Percentiles rank a stretch among this genome's conserved stretches.
Evolutionary conservation across 2,113 vertebrate species (phyloP).

Genomic region (Oxygymnocypris stewartii): DNA sequence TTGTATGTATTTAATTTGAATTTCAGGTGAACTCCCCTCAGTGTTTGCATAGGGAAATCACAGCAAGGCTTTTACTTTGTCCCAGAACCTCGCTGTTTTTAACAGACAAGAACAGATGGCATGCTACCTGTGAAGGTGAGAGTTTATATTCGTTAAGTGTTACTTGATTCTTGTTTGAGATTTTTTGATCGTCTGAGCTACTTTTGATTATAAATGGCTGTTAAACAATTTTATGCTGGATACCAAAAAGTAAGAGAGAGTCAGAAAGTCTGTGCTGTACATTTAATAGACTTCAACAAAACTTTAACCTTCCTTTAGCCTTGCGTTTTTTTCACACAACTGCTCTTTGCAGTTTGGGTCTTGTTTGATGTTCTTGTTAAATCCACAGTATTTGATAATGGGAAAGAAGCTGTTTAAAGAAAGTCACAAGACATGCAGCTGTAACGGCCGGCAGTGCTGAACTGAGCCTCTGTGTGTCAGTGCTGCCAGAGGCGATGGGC

Average conservation of each 20-base stretch:
- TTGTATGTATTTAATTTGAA: slow-evolving; percentile 60
- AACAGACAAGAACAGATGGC: slow-evolving; percentile 59
- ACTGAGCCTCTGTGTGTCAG: slow-evolving; percentile 44
- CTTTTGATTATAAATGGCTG: not conserved
- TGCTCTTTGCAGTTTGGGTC: slow-evolving; percentile 25
- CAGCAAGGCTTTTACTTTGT: slow-evolving; percentile 54
- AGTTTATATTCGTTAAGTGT: slow-evolving; percentile 33
- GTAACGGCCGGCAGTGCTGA: slow-evolving; percentile 60
- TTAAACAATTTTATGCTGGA: not conserved
- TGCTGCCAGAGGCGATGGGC: slow-evolving; percentile 46
- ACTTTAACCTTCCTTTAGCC: slow-evolving; percentile 39
- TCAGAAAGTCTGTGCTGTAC: not conserved
- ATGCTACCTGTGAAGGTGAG: slow-evolving; percentile 40
- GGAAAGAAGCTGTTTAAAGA: slow-evolving; percentile 50
- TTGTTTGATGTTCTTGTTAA: slow-evolving; percentile 18
- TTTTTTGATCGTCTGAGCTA: not conserved
- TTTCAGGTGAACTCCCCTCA: slow-evolving; percentile 63
- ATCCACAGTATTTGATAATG: slow-evolving; percentile 29
- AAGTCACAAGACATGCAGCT: slow-evolving; percentile 71
- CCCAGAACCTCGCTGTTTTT: slow-evolving; percentile 56
- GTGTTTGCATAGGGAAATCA: slow-evolving; percentile 79
- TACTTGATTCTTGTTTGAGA: not conserved
- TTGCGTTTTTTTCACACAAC: slow-evolving; percentile 54
- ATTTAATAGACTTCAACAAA: slow-evolving; percentile 14
- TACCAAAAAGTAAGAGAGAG: not conserved